Conservation (phyloP, 2,113 vertebrate species). For the Labeo rohita region DNA sequence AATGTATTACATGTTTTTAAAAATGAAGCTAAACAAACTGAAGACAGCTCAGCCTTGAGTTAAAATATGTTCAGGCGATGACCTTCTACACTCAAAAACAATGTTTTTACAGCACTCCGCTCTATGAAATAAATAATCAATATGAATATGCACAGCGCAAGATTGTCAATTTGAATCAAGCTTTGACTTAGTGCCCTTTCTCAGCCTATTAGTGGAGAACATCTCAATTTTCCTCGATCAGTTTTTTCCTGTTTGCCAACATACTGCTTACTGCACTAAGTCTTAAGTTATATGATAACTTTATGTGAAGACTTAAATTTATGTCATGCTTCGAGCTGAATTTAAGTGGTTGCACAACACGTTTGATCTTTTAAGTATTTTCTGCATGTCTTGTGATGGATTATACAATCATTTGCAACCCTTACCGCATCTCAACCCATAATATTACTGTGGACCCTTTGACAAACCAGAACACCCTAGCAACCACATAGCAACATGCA, state of each 20-base stretch:
- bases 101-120: background rate
- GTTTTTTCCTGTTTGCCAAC: background rate
- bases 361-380: background rate
- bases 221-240: background rate
- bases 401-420: background rate
- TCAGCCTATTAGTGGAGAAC: background rate
- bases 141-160: background rate
- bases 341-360: background rate
- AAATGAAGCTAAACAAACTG: constrained; percentile 8
- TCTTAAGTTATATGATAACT: background rate
- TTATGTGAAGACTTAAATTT: background rate
- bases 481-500: no score
- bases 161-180: constrained; percentile 6
- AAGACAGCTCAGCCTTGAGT: background rate
- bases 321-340: background rate
- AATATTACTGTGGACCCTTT: background rate
- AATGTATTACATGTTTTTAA: background rate
- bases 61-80: background rate
- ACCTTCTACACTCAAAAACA: background rate
- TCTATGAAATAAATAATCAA: background rate
- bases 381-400: background rate
- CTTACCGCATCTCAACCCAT: background rate
- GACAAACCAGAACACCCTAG: no score
- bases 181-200: background rate
- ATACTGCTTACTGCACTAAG: background rate